A percentile compares a stretch with the other conserved stretches of the same genome.
phyloP scores from a whole-genome alignment of 2,113 vertebrate genomes.

The Callopanchax toddi region DNA sequence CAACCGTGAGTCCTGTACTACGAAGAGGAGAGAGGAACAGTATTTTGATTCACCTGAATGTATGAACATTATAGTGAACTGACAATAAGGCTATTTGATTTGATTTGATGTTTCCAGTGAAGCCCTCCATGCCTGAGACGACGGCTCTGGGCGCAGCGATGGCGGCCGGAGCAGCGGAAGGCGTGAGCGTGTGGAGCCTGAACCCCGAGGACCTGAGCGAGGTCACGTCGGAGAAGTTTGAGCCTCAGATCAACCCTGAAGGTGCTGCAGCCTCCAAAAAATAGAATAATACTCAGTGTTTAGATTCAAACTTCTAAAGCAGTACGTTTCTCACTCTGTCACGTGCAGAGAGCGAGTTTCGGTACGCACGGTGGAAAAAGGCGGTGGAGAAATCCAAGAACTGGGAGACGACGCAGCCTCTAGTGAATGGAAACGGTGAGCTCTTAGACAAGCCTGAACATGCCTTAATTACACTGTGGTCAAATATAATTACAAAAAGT shows the following conservation, averaged over 20 bases:
- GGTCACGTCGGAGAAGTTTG: conserved; percentile 90
- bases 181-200: conserved; percentile 92
- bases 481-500: too few species aligned
- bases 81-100: too few species aligned
- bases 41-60: too few species aligned
- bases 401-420: conserved; percentile 85
- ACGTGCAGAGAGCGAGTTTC: conserved; percentile 87
- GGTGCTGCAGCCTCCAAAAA: conserved; percentile 63
- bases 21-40: too few species aligned
- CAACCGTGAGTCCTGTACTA: too few species aligned
- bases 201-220: conserved; percentile 86
- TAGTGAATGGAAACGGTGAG: conserved; percentile 62
- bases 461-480: too few species aligned
- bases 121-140: conserved; percentile 95
- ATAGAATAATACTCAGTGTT: too few species aligned
- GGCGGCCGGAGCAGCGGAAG: conserved; percentile 93
- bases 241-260: conserved; percentile 92
- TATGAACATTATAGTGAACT: too few species aligned
- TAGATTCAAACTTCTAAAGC: not conserved
- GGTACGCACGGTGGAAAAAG: conserved; percentile 92
- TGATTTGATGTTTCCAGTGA: conserved; percentile 77
- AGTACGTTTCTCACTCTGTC: not conserved
- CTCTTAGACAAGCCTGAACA: not conserved
- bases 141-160: conserved; percentile 93
- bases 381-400: conserved; percentile 91